These are phyloP conservation scores for Monochamus saltuarius DNA, from an alignment of 1,140 invertebrate species.

Conservation along the genomic window DNA sequence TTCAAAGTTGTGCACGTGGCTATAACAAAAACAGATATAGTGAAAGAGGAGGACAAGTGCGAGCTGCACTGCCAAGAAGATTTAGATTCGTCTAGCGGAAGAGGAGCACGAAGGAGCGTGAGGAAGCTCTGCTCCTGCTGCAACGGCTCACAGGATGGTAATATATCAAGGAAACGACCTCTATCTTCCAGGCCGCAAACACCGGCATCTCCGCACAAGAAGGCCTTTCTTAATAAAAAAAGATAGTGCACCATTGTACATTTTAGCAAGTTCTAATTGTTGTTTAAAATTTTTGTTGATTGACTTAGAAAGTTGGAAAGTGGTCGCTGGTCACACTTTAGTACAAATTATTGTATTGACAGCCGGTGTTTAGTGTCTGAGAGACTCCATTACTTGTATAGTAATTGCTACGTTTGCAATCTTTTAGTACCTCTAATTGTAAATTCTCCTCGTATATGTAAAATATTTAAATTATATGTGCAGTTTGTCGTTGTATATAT, in stretches of 20 bases:
- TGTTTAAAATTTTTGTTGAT: conserved; percentile 35
- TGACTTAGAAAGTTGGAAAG: conserved; percentile 34
- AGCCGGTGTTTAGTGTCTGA: conserved; percentile 25
- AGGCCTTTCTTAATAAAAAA: conserved; percentile 46
- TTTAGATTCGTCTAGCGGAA: conserved; percentile 40
- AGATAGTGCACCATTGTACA: conserved; percentile 47
- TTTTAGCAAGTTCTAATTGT: conserved; percentile 21
- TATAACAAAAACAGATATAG: conserved; percentile 35
- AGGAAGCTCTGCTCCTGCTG: conserved; percentile 47
- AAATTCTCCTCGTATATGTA: conserved; percentile 47
- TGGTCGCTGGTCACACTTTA: conserved; percentile 46
- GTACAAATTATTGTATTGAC: conserved; percentile 44
- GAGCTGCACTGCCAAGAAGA: conserved; percentile 39
- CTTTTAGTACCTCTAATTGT: conserved; percentile 48
- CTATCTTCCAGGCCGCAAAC: conserved; percentile 39
- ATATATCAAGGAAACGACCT: conserved; percentile 40
- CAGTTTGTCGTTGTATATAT: conserved; percentile 51
- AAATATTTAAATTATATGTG: conserved; percentile 47
- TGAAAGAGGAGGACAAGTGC: conserved; percentile 41
- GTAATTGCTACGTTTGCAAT: conserved; percentile 45
- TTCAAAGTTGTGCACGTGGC: conserved; percentile 39
- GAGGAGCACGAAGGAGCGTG: conserved; percentile 41
- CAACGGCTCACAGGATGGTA: conserved; percentile 43
- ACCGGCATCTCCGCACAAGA: conserved; percentile 41
- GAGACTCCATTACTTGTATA: conserved; percentile 24